These are phyloP conservation scores for Sericinus montela DNA, from an alignment of 2,888 invertebrate genomes.

Conservation along the genomic window DNA sequence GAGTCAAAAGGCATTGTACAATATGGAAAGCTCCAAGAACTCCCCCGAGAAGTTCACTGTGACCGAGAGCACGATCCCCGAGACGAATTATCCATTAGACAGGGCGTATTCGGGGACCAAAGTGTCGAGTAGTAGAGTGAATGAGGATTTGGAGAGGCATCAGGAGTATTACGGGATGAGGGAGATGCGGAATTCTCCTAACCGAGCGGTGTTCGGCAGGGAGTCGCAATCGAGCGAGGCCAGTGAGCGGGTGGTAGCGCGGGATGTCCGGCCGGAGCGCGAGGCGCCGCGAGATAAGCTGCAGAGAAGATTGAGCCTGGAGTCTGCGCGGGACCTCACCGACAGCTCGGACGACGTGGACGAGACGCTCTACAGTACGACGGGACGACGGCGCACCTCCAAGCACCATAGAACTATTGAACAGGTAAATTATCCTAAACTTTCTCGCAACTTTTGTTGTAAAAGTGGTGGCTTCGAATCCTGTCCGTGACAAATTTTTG, in stretches of 20 bases:
- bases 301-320: slow-evolving; percentile 83
- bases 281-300: slow-evolving; percentile 61
- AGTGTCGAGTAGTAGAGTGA: slow-evolving; percentile 64
- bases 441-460: too few species aligned
- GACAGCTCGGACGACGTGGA: slow-evolving; percentile 85
- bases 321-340: slow-evolving; percentile 85
- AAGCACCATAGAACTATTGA: slow-evolving; percentile 81
- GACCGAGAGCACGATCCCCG: slow-evolving; percentile 57
- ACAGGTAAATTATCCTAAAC: slow-evolving; percentile 61
- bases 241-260: slow-evolving; percentile 50
- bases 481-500: too few species aligned
- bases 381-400: slow-evolving; percentile 75
- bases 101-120: slow-evolving; percentile 69
- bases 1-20: slow-evolving; percentile 70
- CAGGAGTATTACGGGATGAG: slow-evolving; percentile 57
- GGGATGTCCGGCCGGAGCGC: slow-evolving; percentile 43
- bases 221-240: slow-evolving; percentile 64
- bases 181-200: slow-evolving; percentile 59
- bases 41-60: slow-evolving; percentile 59
- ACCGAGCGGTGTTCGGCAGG: slow-evolving; percentile 47
- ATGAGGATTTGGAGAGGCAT: slow-evolving; percentile 68
- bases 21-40: slow-evolving; percentile 66
- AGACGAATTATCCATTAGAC: slow-evolving; percentile 70
- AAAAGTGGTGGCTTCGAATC: too few species aligned
- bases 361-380: slow-evolving; percentile 74